Evolutionary conservation across 2,113 vertebrate genomes (phyloP).

Genomic region (Urocitellus parryii): DNA sequence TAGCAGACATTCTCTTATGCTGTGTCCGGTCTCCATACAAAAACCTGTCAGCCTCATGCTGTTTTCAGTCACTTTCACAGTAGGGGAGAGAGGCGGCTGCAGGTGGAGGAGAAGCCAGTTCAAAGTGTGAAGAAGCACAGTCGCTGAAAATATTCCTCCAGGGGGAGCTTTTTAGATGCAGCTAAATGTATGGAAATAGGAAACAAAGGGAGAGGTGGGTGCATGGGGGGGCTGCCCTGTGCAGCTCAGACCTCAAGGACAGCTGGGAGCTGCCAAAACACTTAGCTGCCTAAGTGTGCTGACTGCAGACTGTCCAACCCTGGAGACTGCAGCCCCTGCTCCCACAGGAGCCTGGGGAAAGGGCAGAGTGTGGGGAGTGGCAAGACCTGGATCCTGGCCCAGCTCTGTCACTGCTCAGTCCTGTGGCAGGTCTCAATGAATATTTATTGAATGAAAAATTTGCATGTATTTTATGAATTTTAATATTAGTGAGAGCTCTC

Average conservation of each 20-base stretch:
- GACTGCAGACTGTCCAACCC: neutral
- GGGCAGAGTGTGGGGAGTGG: neutral
- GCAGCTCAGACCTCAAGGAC: neutral
- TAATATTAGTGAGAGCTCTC: constrained; percentile 13
- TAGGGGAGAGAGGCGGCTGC: constrained; percentile 46
- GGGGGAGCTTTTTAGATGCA: neutral
- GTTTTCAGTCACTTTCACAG: constrained; percentile 72
- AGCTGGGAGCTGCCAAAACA: neutral
- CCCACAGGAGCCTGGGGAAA: fast-evolving
- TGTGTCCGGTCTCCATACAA: constrained; percentile 11
- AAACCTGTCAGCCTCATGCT: constrained; percentile 37
- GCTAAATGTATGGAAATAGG: constrained; percentile 15
- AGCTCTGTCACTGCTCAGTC: neutral
- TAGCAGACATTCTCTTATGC: constrained; percentile 45
- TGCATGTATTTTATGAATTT: constrained; percentile 25
- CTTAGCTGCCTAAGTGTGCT: neutral
- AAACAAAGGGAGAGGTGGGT: neutral
- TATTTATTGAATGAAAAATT: constrained; percentile 18
- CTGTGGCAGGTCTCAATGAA: neutral
- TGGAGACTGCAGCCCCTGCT: neutral
- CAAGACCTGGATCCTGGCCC: fast-evolving
- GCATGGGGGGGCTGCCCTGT: fast-evolving
- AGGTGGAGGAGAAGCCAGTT: constrained; percentile 56
- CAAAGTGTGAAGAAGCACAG: constrained; percentile 44
- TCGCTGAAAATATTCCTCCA: constrained; percentile 45